Evolutionary conservation across 2,888 invertebrate species (phyloP), one percentile per base, ranked within the genome.

Genomic region (Leptopterna dolabrata): DNA sequence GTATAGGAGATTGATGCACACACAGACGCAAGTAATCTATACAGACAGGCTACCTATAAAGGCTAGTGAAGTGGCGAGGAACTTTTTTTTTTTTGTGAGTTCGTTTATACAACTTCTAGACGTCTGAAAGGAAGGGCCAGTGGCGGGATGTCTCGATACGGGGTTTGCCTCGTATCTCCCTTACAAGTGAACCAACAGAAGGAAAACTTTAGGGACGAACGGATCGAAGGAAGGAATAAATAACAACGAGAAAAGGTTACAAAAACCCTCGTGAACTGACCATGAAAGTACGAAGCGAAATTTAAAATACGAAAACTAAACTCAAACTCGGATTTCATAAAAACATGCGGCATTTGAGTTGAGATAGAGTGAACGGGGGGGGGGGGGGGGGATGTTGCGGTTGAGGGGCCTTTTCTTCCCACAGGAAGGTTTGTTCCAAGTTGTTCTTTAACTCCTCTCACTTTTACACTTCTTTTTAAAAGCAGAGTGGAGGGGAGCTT

Each of bases 381-480:
- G 51, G 14, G 51, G 63, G 3, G 16, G 63, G 63, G 24, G 63
- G 63, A 27, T 63, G 63, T 63, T 63, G 63, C 63, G 63, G 63
- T 63, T 63, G 63, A 63, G 63, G 63, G 19, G 63, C 19, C 63
- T 63, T 63, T 51, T 51, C 63, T 63, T 19, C 63, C 63, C 63
- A 36, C 36, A 27, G 19, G 24, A n/a, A 27, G 63, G 19, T 63
- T 63, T 19, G 19, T 63, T 27, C 63, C 63, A 63, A 63, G 63
- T 63, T 63, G 63, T 73, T 73, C 73, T 30, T 73, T 73, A 30
- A 30, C 41, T 73, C 41, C 36, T 16, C 73, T 73, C 36, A 29
- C 73, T 73, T 73, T 73, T 73, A 73, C 73, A 73, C 73, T 73
- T 73, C 41, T 36, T 73, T 55, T 41, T 73, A 73, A 73, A 73